Evolutionary conservation across 2,888 invertebrate genomes (phyloP).

Genomic region (Arctia plantaginis): DNA sequence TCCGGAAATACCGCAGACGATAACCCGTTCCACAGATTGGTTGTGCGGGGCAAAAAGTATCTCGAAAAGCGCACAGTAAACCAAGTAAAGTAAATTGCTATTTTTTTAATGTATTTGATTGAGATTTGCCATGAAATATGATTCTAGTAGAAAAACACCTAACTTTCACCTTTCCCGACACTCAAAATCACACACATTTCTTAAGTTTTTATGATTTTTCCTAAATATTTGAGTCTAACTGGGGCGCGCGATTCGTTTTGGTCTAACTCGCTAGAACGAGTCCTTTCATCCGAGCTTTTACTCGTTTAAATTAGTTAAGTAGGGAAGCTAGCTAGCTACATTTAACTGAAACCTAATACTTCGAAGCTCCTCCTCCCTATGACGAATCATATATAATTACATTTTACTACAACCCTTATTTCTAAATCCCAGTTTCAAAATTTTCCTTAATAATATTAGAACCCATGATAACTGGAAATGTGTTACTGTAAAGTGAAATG

Average conservation of each 20-base stretch:
- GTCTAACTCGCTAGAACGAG: not conserved
- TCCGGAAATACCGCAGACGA: too few relatives aligned
- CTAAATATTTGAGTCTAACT: too few relatives aligned
- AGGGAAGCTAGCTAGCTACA: not conserved
- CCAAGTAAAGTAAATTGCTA: too few relatives aligned
- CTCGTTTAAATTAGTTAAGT: not conserved
- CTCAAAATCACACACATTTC: not conserved
- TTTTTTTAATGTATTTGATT: not conserved
- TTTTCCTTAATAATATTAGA: constrained; percentile 4
- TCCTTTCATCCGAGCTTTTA: not conserved
- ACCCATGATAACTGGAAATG: constrained; percentile 29
- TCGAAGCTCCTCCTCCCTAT: too few relatives aligned
- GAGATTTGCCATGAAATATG: not conserved
- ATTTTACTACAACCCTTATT: not conserved
- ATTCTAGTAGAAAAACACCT: not conserved
- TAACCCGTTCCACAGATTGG: too few relatives aligned
- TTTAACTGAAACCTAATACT: not conserved
- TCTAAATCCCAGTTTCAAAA: not conserved
- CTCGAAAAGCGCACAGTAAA: too few relatives aligned
- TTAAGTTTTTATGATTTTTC: not conserved
- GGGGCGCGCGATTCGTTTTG: too few relatives aligned
- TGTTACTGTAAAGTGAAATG: not conserved
- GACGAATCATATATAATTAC: not conserved
- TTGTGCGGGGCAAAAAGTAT: too few relatives aligned
- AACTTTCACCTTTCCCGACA: not conserved